Conservation (phyloP, 2,888 invertebrate species). For the Amphipoea oculea region DNA sequence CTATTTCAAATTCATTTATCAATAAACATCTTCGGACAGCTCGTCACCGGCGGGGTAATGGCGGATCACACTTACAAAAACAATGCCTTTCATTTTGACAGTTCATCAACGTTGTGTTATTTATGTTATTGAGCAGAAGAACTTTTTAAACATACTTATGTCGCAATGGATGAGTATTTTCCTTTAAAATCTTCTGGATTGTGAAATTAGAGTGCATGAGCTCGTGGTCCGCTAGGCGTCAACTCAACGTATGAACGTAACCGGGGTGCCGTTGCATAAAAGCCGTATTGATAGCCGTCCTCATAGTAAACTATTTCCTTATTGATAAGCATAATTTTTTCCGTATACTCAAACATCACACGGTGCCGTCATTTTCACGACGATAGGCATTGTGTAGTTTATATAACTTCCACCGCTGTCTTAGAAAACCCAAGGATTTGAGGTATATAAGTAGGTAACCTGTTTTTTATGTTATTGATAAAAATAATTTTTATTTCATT, state of each 20-base stretch:
- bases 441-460: not conserved
- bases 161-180: not conserved
- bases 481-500: constrained; percentile 2
- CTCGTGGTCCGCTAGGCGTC: not conserved
- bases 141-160: not conserved
- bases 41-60: not conserved
- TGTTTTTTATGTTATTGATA: not conserved
- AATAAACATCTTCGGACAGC: not conserved
- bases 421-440: not conserved
- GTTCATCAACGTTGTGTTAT: not conserved
- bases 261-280: not conserved
- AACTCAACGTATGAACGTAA: too few species aligned
- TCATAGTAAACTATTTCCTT: not conserved
- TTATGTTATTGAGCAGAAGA: not conserved
- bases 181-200: not conserved
- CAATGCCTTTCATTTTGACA: not conserved
- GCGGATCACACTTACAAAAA: not conserved
- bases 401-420: not conserved
- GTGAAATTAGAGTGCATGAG: not conserved
- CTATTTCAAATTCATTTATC: not conserved
- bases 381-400: not conserved
- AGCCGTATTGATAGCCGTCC: not conserved
- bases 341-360: not conserved
- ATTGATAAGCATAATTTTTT: not conserved
- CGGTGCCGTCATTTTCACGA: not conserved